Percentiles rank a stretch among this genome's conserved stretches.
These are phyloP conservation scores for Triplophysa siluroides DNA, from an alignment of 2,113 vertebrate species.

Conservation along the genomic window DNA sequence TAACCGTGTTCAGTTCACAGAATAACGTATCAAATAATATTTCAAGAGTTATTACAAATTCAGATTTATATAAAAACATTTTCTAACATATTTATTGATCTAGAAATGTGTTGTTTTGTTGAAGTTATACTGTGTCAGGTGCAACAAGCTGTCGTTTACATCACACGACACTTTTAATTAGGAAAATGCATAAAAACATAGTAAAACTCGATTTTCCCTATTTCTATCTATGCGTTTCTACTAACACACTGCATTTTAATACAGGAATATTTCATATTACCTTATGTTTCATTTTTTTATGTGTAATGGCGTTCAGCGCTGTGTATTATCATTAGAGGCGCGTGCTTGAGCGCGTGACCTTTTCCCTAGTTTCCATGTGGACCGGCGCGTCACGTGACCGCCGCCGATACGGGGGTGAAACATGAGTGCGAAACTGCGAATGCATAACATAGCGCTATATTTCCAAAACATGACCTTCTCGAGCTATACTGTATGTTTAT, in stretches of 20 bases:
- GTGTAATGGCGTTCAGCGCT: not conserved
- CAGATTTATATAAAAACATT: no score
- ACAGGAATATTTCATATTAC: not conserved
- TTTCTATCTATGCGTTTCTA: not conserved
- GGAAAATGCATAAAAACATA: not conserved
- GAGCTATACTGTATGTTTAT: not conserved
- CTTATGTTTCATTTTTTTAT: not conserved
- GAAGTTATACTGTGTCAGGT: no score
- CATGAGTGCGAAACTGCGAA: not conserved
- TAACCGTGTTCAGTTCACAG: no score
- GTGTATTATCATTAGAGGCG: slow-evolving; percentile 14
- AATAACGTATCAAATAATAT: no score
- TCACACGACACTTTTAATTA: no score
- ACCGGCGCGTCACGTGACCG: slow-evolving; percentile 71
- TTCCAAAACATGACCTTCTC: slow-evolving; percentile 7
- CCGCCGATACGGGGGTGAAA: slow-evolving; percentile 59
- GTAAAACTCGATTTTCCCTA: not conserved
- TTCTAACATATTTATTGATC: no score
- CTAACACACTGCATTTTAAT: not conserved
- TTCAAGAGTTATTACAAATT: no score
- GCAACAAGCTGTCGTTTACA: no score
- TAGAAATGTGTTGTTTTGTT: no score
- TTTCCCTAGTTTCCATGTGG: slow-evolving; percentile 77
- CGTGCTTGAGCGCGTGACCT: slow-evolving; percentile 69
- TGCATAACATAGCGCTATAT: not conserved